Evolutionary conservation across 2,113 vertebrate species (phyloP).

Genomic region (Paradoxurus hermaphroditus): DNA sequence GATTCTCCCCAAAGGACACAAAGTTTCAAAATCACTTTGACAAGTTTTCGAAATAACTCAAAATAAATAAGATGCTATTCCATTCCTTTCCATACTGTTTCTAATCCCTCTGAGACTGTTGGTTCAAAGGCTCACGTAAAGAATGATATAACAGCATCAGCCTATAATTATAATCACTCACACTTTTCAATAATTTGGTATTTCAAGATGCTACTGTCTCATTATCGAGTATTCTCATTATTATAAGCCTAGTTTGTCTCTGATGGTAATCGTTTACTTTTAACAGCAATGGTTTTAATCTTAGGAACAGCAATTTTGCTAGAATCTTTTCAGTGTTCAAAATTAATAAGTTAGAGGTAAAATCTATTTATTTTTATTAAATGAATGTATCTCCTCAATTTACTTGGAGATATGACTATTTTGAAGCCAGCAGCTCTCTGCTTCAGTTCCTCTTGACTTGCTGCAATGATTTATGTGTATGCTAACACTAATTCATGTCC

Average conservation of each 20-base stretch:
- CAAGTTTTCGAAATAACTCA: neutral
- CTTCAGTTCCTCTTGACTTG: constrained; percentile 6
- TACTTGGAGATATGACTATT: neutral
- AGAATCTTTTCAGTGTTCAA: neutral
- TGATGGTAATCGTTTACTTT: neutral
- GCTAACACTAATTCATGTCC: constrained; percentile 46
- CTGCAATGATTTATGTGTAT: constrained; percentile 8
- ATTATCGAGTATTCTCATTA: neutral
- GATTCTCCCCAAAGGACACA: neutral
- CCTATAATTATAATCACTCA: constrained; percentile 27
- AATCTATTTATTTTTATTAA: neutral
- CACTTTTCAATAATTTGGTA: neutral
- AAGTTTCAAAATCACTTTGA: constrained; percentile 24
- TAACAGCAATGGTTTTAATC: neutral
- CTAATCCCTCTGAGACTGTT: neutral
- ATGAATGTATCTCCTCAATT: neutral
- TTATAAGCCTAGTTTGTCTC: neutral
- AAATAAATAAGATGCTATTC: neutral
- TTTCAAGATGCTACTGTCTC: neutral
- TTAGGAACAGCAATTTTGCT: neutral
- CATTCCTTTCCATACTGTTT: neutral
- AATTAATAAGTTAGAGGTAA: neutral
- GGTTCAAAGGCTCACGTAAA: neutral
- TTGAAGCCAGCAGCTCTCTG: neutral
- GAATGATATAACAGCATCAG: neutral